A percentile compares a stretch with the other conserved stretches of the same genome.
Conservation (phyloP, 1,140 invertebrate genomes). For the Physella acuta region DNA sequence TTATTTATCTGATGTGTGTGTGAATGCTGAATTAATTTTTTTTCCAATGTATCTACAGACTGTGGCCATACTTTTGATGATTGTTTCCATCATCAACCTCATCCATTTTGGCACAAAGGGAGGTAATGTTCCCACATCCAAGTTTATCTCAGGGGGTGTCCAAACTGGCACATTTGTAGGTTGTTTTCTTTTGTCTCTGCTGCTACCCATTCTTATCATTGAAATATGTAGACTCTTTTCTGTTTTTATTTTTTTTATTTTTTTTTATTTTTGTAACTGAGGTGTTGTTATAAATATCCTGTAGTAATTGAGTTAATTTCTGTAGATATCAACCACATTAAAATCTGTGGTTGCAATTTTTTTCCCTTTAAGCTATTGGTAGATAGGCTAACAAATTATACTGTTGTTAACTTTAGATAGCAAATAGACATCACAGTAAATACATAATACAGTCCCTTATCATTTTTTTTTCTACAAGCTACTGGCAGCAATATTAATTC, state of each 20-base stretch:
- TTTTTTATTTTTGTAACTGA: no score
- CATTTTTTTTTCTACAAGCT: neutral
- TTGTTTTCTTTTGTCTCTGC: neutral
- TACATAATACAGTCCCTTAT: neutral
- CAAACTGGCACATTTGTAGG: constrained; percentile 20
- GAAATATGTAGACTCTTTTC: neutral
- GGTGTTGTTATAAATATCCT: neutral
- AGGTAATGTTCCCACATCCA: neutral
- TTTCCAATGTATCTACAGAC: neutral
- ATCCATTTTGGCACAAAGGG: neutral
- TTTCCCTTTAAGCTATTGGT: neutral
- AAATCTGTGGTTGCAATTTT: neutral
- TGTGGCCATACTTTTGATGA: constrained; percentile 5
- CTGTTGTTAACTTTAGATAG: neutral
- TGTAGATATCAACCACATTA: neutral
- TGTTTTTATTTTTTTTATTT: neutral
- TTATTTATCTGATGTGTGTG: neutral
- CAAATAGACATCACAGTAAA: neutral
- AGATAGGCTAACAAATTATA: no score
- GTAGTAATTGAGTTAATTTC: neutral
- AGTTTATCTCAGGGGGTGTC: constrained; percentile 1
- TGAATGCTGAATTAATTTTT: neutral
- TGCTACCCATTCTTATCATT: neutral
- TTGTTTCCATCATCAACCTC: constrained; percentile 1
- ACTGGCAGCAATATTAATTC: constrained; percentile 4